phyloP scores from a whole-genome alignment of 2,113 vertebrate species.

The Emberiza fucata region DNA sequence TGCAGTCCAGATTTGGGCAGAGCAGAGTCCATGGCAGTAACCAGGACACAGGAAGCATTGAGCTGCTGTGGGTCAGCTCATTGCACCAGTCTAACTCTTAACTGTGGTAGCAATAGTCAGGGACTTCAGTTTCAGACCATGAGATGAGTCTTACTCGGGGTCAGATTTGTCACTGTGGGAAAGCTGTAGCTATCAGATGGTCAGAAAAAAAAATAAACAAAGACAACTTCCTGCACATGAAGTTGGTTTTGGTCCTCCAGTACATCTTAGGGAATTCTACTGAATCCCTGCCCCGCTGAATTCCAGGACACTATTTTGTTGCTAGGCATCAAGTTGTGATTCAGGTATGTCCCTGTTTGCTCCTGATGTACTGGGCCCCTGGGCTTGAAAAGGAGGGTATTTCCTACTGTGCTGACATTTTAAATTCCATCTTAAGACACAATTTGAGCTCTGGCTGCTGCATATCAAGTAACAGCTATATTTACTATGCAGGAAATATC shows the following conservation, averaged over 20 bases:
- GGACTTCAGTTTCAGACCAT: accelerated
- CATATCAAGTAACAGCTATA: neutral
- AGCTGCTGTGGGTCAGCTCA: neutral
- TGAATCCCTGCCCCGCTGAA: accelerated
- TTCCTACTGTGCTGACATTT: neutral
- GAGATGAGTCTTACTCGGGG: neutral
- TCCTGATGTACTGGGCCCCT: neutral
- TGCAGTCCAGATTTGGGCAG: neutral
- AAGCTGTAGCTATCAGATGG: neutral
- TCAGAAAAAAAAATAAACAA: neutral
- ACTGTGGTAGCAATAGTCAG: neutral
- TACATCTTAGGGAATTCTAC: neutral
- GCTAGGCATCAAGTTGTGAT: neutral
- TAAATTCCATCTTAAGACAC: neutral
- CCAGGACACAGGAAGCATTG: neutral
- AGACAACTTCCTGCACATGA: neutral
- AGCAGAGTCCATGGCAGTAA: neutral
- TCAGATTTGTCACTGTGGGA: neutral
- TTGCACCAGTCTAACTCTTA: neutral
- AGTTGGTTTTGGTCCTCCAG: neutral
- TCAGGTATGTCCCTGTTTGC: neutral
- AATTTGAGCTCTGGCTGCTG: neutral
- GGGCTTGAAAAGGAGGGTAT: neutral
- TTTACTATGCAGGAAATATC: neutral
- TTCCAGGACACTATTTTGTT: neutral